These are phyloP conservation scores for Cheilosia pagana DNA, from an alignment of 2,888 invertebrate genomes.

Conservation along the genomic window DNA sequence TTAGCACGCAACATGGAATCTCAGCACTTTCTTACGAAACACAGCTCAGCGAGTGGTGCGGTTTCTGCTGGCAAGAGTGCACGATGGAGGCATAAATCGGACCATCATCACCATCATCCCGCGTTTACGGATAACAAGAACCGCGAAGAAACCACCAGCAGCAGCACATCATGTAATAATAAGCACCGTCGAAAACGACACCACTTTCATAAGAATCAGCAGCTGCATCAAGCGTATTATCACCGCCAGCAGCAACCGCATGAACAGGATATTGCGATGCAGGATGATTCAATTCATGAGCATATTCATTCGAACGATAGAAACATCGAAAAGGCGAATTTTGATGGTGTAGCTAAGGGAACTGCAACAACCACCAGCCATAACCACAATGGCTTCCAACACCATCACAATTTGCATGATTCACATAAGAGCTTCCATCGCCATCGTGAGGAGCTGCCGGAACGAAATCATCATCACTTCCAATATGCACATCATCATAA, in stretches of 20 bases:
- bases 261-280: constrained; percentile 7
- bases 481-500: constrained; percentile 41
- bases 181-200: constrained; percentile 63
- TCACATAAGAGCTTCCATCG: constrained; percentile 20
- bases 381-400: constrained; percentile 29
- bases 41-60: constrained; percentile 8
- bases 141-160: constrained; percentile 16
- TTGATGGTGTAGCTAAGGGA: neutral
- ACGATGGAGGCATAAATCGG: constrained; percentile 45
- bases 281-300: constrained; percentile 11
- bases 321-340: constrained; percentile 3
- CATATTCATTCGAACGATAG: constrained; percentile 8
- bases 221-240: constrained; percentile 14
- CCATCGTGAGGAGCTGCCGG: constrained; percentile 14
- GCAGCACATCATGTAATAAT: constrained; percentile 24
- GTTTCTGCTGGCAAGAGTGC: neutral
- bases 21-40: constrained; percentile 38
- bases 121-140: constrained; percentile 54
- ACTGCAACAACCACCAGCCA: constrained; percentile 22
- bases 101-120: constrained; percentile 53
- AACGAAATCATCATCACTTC: constrained; percentile 21
- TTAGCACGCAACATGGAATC: constrained; percentile 43
- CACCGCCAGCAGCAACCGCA: constrained; percentile 10
- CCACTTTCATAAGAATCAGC: constrained; percentile 53
- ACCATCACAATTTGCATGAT: constrained; percentile 29